Conservation (phyloP, 2,888 invertebrate genomes). For the Lymantria dispar region DNA sequence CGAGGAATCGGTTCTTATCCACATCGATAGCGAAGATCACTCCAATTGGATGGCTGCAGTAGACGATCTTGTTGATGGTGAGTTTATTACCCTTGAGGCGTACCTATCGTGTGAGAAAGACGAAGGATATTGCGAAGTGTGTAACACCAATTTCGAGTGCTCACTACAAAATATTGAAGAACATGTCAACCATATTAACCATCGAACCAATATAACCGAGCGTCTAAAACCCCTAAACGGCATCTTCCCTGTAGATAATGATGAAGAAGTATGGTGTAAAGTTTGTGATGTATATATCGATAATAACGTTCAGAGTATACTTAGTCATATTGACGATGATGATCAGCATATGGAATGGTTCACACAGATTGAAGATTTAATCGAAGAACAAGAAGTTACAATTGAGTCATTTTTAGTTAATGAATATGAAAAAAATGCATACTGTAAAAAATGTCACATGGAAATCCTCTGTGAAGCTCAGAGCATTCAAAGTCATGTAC, state of each 20-base stretch:
- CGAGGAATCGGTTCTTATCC: slow-evolving; percentile 50
- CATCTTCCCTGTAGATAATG: slow-evolving; percentile 47
- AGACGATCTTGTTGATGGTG: slow-evolving; percentile 57
- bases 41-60: slow-evolving; percentile 56
- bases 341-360: slow-evolving; percentile 56
- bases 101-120: slow-evolving; percentile 53
- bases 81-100: slow-evolving; percentile 51
- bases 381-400: slow-evolving; percentile 49
- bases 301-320: slow-evolving; percentile 41
- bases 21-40: slow-evolving; percentile 53
- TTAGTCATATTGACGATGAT: slow-evolving; percentile 55
- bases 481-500: slow-evolving; percentile 51
- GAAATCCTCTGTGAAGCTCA: slow-evolving; percentile 45
- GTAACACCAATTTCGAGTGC: slow-evolving; percentile 42
- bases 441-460: slow-evolving; percentile 53
- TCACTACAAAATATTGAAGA: slow-evolving; percentile 47
- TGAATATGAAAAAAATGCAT: slow-evolving; percentile 52
- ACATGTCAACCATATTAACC: slow-evolving; percentile 54
- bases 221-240: slow-evolving; percentile 54
- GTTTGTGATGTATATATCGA: slow-evolving; percentile 51
- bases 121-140: slow-evolving; percentile 54
- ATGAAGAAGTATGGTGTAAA: slow-evolving; percentile 58
- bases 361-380: slow-evolving; percentile 51
- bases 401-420: slow-evolving; percentile 45
- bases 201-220: slow-evolving; percentile 50